A percentile compares a stretch with the other conserved stretches of the same genome.
Conservation (phyloP, 2,113 vertebrate species). For the Eleginops maclovinus region DNA sequence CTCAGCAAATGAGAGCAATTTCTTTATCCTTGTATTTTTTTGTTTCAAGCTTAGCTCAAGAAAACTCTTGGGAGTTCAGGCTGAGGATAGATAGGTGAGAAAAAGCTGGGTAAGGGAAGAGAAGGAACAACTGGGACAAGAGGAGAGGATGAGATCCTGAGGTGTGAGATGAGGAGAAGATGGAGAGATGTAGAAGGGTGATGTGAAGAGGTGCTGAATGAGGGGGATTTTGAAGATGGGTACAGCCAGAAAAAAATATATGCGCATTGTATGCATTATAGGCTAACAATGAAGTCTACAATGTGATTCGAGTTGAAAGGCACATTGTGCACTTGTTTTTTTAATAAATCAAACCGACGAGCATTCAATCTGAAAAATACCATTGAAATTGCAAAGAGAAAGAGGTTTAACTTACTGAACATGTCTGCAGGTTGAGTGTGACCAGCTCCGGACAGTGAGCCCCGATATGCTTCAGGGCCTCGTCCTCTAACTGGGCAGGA, state of each 20-base stretch:
- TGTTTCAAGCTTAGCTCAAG: neutral
- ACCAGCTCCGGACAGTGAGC: slow-evolving; percentile 95
- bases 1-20: neutral
- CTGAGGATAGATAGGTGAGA: slow-evolving; percentile 7
- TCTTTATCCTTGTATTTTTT: neutral
- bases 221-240: neutral
- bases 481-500: slow-evolving; percentile 91
- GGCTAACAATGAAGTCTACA: neutral
- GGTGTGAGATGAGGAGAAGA: slow-evolving; percentile 18
- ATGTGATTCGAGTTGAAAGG: neutral
- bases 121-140: neutral
- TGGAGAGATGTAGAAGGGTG: neutral
- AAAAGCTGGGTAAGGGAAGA: slow-evolving; percentile 2
- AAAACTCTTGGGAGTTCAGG: neutral
- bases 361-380: neutral
- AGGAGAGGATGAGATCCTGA: neutral
- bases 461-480: slow-evolving; percentile 97
- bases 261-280: slow-evolving; percentile 18
- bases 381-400: neutral
- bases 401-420: slow-evolving; percentile 89
- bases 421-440: slow-evolving; percentile 97
- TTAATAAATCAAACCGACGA: no score
- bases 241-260: slow-evolving; percentile 7
- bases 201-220: neutral
- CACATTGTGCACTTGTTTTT: neutral